Evolutionary conservation across 2,797 vertebrate genomes (phyloP).

Genomic region (Mormyrus proboscirostris): DNA sequence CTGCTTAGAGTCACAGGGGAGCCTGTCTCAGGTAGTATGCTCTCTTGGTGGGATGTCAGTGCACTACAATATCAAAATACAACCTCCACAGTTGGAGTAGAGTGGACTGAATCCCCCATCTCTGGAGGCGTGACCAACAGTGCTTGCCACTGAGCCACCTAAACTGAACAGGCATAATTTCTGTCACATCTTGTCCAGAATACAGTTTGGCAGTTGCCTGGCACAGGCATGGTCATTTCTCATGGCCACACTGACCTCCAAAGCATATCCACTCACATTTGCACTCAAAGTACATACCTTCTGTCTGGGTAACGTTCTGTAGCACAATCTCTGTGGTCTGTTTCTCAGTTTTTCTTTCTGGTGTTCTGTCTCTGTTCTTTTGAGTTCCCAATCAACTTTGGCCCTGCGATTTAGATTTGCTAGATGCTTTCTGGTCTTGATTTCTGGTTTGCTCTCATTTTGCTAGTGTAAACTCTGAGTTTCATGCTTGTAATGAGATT

Average conservation of each 20-base stretch:
- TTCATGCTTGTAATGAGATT: background rate
- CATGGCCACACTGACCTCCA: background rate
- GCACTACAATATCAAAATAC: background rate
- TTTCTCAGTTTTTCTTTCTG: background rate
- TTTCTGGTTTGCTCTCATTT: background rate
- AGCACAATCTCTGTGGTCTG: background rate
- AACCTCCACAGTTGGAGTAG: background rate
- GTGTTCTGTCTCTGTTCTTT: background rate
- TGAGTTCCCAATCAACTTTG: background rate
- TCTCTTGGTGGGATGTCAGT: background rate
- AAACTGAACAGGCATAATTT: background rate
- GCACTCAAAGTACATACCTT: background rate
- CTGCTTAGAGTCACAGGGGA: background rate
- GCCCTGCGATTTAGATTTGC: background rate
- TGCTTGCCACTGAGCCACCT: background rate
- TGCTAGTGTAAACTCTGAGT: background rate
- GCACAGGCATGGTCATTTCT: background rate
- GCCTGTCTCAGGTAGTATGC: background rate
- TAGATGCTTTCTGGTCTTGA: background rate
- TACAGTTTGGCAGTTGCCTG: background rate
- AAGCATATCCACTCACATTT: background rate
- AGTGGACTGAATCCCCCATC: background rate
- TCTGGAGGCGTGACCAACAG: background rate
- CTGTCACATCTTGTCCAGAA: background rate
- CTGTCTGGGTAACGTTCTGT: background rate